phyloP scores from a whole-genome alignment of 2,888 invertebrate species.

The Agonopterix subpropinquella region DNA sequence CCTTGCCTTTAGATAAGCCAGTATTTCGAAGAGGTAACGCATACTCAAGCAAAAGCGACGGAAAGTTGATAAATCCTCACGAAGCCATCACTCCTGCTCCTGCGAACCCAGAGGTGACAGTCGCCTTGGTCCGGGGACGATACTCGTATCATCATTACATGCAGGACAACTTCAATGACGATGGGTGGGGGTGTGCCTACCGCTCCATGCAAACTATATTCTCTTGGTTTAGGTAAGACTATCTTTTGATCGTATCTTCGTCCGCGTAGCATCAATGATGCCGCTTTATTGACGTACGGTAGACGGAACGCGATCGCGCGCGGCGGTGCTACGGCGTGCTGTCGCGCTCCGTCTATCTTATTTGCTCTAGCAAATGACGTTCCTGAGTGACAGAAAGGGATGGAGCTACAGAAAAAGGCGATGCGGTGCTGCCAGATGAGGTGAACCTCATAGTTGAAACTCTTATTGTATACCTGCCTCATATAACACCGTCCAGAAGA shows the following conservation, averaged over 20 bases:
- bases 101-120: slow-evolving; percentile 32
- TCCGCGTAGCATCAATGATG: too few species aligned
- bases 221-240: slow-evolving; percentile 90
- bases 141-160: slow-evolving; percentile 98
- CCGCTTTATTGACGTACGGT: not conserved
- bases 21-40: slow-evolving; percentile 84
- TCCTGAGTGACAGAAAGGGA: too few species aligned
- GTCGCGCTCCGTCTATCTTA: too few species aligned
- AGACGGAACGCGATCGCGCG: too few species aligned
- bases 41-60: slow-evolving; percentile 69
- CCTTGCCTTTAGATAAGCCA: slow-evolving; percentile 81
- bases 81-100: slow-evolving; percentile 68
- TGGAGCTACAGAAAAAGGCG: too few species aligned
- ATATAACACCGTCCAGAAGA: too few species aligned
- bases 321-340: too few species aligned
- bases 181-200: slow-evolving; percentile 99
- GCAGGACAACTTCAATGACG: slow-evolving; percentile 95
- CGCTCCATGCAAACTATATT: slow-evolving; percentile 96
- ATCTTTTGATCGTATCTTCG: too few species aligned
- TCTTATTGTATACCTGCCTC: too few species aligned
- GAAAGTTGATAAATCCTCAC: slow-evolving; percentile 84
- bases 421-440: too few species aligned
- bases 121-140: slow-evolving; percentile 83
- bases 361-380: too few species aligned
- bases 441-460: too few species aligned